Base-by-base conservation (phyloP, 2,113 vertebrate species). In the Myrmecobius fasciatus region DNA sequence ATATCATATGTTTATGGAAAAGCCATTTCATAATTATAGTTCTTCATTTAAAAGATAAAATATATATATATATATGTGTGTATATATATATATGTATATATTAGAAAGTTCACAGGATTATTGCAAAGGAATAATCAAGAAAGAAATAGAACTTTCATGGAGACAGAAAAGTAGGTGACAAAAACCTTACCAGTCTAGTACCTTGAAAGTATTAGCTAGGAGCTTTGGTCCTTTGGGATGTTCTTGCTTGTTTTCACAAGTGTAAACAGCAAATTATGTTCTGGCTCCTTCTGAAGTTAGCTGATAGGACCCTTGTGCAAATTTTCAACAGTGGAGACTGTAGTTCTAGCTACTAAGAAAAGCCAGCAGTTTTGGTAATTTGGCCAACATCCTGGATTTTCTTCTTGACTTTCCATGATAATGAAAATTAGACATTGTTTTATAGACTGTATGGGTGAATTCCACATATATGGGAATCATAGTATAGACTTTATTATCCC, bases 21-120 rank as follows among this genome's bases (percentile, higher is more conserved):
- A 96, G 93, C 52, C 96, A 97, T 97, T 95, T 97, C 95, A 96
- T 89, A 94, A 93, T 96, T 96, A 94, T 91, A 95, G 54, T 92
- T 96, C 96, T 97, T 97, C 95, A 96, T 92, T 92, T 97, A 43
- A 83, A 75, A 75, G n/a, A n/a, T n/a, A n/a, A n/a, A n/a, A 51
- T 51, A 10, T 51, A 51, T 51, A 51, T 51, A 51, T 51, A 51
- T 51, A 51, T 51, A 51, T 5, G 9, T 49, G 9, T 51, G 11
- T 51, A 51, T 51, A 51, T 51, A 51, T 51, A 51, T 51, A 51
- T 51, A 51, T 51, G 9, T 49, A 43, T 83, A 83, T 22, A 83
- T 91, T 98, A 94, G 95, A 97, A 92, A 97, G 97, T 91, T 93
- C 89, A 96, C 56, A 92, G 54, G 48, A 88, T 25, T 90, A 93